Base-by-base conservation (phyloP, 2,113 vertebrate species). In the Megaceryle maxima region DNA sequence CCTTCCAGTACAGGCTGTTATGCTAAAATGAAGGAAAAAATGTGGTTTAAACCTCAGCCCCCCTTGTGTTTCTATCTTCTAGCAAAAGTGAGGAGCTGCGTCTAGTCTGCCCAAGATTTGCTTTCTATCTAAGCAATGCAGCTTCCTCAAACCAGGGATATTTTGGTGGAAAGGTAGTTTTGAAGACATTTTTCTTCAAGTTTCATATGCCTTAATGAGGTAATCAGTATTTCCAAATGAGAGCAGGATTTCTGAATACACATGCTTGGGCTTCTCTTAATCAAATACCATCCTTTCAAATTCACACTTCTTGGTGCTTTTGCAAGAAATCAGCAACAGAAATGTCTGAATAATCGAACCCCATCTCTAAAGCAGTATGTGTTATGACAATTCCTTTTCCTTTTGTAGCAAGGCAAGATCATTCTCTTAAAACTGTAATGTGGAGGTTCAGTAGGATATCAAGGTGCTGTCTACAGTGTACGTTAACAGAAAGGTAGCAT, bases 321-420 rank as follows among this genome's bases (percentile, higher is more conserved):
- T 90, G 66, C 74, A 75, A 82, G 69, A 84, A 92, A 89, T 75
- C 59, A 91, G 48, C 68, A 82, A 19, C 60, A 82, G 57, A 60
- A 87, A 91, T n/a, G 53, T 72, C 48, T 88, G 73, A 94, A 88
- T 89, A 92, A 91, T 94, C 82, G 68, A 84, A 92, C 90, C 24
- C 20, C 50, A 33, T 70, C 60, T 96, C 91, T 68, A 87, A 74
- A 75, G 50, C 89, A 95, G 31, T 83, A 31, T 14, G 31, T 69
- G 41, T 62, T 82, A 31, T 0, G 2, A 85, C 41, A 87, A 60
- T 79, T 75, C 78, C 59, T 26, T 81, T 72, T 43, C 63, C 21
- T 72, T 72, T 46, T 53, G 21, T 66, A 56, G 62, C 57, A 83
- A 64, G 25, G 33, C n/a, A 91, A 31, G 62, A 46, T 79, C 11